phyloP scores from a whole-genome alignment of 1,140 invertebrate genomes.

The Trichonephila clavipes region DNA sequence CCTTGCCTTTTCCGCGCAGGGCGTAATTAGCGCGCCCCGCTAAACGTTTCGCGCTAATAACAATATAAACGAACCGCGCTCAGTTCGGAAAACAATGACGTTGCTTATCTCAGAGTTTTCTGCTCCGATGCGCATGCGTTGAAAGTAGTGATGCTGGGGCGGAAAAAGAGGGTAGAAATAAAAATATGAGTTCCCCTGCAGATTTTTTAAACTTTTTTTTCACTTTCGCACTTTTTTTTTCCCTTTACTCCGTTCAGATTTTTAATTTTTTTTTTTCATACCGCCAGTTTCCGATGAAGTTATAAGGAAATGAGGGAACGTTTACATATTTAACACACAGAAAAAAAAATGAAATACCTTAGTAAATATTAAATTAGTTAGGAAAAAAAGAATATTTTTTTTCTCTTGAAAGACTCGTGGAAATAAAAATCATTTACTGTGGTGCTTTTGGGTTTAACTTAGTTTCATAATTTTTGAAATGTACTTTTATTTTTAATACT shows the following conservation, averaged over 20 bases:
- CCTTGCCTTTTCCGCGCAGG: not conserved
- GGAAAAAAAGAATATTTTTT: no score
- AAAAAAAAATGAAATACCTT: no score
- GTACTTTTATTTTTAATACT: no score
- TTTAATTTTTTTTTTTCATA: conserved; percentile 49
- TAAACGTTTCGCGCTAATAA: conserved; percentile 68
- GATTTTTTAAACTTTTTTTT: conserved; percentile 8
- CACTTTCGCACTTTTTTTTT: not conserved
- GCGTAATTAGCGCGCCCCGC: conserved; percentile 64
- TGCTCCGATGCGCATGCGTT: conserved; percentile 55
- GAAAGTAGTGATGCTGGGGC: not conserved
- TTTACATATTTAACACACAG: conserved; percentile 25
- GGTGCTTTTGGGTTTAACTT: no score
- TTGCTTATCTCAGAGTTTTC: conserved; percentile 59
- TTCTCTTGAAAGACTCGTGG: no score
- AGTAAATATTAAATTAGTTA: no score
- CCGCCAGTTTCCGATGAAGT: conserved; percentile 72
- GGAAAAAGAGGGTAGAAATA: conserved; percentile 61
- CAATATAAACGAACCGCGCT: conserved; percentile 58
- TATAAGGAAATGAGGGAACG: conserved; percentile 46
- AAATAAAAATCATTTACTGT: no score
- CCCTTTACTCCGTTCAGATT: conserved; percentile 5
- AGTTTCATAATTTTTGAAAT: no score
- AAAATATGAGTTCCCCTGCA: conserved; percentile 44
- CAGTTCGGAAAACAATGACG: conserved; percentile 43